A percentile compares a stretch with the other conserved stretches of the same genome.
phyloP scores from a whole-genome alignment of 2,113 vertebrate genomes.

The Chascanopsetta lugubris region DNA sequence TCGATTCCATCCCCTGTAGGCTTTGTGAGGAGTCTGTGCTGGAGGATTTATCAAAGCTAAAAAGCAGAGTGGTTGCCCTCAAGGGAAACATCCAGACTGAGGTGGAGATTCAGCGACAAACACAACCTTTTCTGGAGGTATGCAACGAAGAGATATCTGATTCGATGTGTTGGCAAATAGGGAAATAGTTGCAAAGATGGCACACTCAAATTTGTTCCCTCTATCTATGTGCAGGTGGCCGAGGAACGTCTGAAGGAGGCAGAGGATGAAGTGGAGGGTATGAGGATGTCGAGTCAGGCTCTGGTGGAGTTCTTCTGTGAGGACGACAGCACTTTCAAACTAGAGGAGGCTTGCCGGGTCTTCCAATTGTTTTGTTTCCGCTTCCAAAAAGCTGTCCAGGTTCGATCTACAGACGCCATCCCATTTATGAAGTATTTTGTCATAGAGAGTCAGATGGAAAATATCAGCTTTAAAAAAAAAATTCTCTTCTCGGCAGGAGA shows the following conservation, averaged over 20 bases:
- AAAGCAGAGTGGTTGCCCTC: constrained; percentile 73
- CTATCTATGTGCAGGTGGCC: constrained; percentile 67
- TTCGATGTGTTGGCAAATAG: too few relatives aligned
- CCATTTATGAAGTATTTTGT: neutral
- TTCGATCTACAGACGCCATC: constrained; percentile 23
- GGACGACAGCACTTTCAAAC: constrained; percentile 80
- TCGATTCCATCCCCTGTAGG: constrained; percentile 55
- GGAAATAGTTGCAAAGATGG: too few relatives aligned
- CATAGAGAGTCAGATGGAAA: neutral
- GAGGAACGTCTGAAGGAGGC: constrained; percentile 77
- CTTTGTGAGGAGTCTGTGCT: constrained; percentile 80
- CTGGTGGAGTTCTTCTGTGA: constrained; percentile 85
- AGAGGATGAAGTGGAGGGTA: constrained; percentile 76
- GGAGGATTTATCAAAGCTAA: constrained; percentile 81
- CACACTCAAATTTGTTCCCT: neutral
- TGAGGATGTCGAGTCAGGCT: constrained; percentile 79
- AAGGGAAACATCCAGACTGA: constrained; percentile 67
- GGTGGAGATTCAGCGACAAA: constrained; percentile 74
- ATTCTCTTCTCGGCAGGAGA: constrained; percentile 75
- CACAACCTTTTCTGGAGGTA: constrained; percentile 80
- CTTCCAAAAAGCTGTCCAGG: constrained; percentile 81
- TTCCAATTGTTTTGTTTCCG: constrained; percentile 80
- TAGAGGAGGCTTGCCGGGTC: constrained; percentile 81
- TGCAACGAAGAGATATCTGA: neutral
- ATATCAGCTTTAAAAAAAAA: too few relatives aligned